Conservation (phyloP, 2,113 vertebrate genomes). For the Varanus salvator region DNA sequence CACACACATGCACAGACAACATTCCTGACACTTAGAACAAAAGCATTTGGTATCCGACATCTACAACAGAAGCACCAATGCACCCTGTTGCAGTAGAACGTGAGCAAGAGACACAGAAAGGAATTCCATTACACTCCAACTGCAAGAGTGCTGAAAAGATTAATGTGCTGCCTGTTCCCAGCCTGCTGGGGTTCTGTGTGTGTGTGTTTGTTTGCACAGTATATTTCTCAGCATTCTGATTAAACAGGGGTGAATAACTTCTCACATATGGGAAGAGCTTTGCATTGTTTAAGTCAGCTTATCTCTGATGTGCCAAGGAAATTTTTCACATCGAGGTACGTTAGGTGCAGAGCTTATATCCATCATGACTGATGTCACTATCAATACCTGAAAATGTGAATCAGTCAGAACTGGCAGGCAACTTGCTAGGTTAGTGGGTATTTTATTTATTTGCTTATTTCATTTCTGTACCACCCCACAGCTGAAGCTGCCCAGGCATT, state of each 20-base stretch:
- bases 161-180: slow-evolving; percentile 68
- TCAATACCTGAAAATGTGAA: slow-evolving; percentile 65
- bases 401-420: slow-evolving; percentile 55
- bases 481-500: too few relatives aligned
- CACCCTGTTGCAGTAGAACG: slow-evolving; percentile 49
- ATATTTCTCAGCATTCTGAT: slow-evolving; percentile 64
- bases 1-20: not conserved
- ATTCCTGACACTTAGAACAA: slow-evolving; percentile 7
- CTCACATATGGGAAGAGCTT: slow-evolving; percentile 37
- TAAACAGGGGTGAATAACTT: slow-evolving; percentile 57
- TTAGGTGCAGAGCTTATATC: slow-evolving; percentile 65
- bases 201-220: slow-evolving; percentile 25
- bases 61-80: slow-evolving; percentile 46
- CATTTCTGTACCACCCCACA: too few relatives aligned
- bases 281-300: slow-evolving; percentile 53
- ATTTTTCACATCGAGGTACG: slow-evolving; percentile 54
- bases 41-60: slow-evolving; percentile 51
- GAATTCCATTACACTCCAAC: slow-evolving; percentile 63
- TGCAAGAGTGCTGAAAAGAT: slow-evolving; percentile 65
- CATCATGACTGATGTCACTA: slow-evolving; percentile 65
- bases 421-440: slow-evolving; percentile 49
- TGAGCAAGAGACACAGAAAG: slow-evolving; percentile 37
- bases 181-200: not conserved
- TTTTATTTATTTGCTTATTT: slow-evolving; percentile 6
- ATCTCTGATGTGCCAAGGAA: slow-evolving; percentile 58